Conservation (phyloP, 2,797 vertebrate species). For the Gadopsis marmoratus region DNA sequence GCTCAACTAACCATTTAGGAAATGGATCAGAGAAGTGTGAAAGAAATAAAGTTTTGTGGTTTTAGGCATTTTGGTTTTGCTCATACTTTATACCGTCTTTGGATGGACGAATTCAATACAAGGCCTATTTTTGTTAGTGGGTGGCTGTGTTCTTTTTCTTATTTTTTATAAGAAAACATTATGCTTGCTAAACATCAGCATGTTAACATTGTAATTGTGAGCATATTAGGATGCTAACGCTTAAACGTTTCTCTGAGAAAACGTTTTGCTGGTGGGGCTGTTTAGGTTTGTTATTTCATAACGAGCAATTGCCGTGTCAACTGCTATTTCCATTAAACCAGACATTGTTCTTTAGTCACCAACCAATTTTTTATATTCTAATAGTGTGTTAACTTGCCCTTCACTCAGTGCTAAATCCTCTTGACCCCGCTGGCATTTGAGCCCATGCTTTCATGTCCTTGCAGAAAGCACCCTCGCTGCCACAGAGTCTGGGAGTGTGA, state of each 20-base stretch:
- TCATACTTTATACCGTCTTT: neutral
- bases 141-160: neutral
- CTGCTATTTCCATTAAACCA: neutral
- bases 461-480: neutral
- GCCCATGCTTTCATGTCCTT: neutral
- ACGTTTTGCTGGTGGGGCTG: neutral
- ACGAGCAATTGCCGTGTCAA: neutral
- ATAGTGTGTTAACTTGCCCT: neutral
- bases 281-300: neutral
- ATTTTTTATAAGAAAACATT: neutral
- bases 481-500: neutral
- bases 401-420: neutral
- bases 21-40: neutral
- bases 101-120: neutral
- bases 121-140: neutral
- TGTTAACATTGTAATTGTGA: slow-evolving; percentile 1
- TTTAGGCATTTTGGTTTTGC: neutral
- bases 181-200: neutral
- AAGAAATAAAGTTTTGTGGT: neutral
- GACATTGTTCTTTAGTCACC: neutral
- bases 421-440: slow-evolving; percentile 4
- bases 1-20: neutral
- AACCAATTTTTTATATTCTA: neutral
- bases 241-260: neutral
- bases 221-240: neutral